Evolutionary conservation across 2,888 invertebrate species (phyloP), one percentile per base, ranked within the genome.

Genomic region (Sphaerolaimus hirsutus): DNA sequence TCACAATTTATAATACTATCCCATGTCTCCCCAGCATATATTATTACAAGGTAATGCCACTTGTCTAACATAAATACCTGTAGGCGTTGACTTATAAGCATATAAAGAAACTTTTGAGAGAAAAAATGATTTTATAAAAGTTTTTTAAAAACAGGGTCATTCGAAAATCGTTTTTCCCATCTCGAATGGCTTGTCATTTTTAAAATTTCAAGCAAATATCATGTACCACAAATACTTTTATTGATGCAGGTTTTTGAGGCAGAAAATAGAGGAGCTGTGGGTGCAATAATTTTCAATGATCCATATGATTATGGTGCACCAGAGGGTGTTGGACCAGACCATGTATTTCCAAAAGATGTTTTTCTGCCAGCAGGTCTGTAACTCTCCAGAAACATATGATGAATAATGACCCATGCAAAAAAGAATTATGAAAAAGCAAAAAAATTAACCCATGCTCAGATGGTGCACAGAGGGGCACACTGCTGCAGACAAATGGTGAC

Each of bases 221-320:
- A 32, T 32, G 7, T 32, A 7, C 10, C 7, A 7, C 17, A 7
- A 32, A 17, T 17, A 12, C 32, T 32, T 7, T 32, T 32, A 32
- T 17, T n/a, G 37, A 19, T 65, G n/a, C 66, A 66, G 59, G 65
- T 66, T 10, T 35, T 41, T 24, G 49, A 51, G n/a, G 67, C 66
- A 1, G 55, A 61, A 45, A 32, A 47, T 12, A 53, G 56, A 41
- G 64, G 64, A 14, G 64, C 64, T 2, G 51, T 50, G 7, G 67
- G 65, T 4, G 56, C 65, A 23, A 58, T 67, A 24, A 49, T 67
- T 5, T 67, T 61, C 55, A 58, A 61, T 3, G 67, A 67, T 53
- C 66, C 66, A 1, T 52, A 53, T 1, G 64, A 66, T 48, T 64
- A 58, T 48, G n/a, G n/a, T n/a, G 60, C 63, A 0, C 52, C 56